These are phyloP conservation scores for Leptobrachium ailaonicum DNA, from an alignment of 2,113 vertebrate genomes.

Conservation along the genomic window DNA sequence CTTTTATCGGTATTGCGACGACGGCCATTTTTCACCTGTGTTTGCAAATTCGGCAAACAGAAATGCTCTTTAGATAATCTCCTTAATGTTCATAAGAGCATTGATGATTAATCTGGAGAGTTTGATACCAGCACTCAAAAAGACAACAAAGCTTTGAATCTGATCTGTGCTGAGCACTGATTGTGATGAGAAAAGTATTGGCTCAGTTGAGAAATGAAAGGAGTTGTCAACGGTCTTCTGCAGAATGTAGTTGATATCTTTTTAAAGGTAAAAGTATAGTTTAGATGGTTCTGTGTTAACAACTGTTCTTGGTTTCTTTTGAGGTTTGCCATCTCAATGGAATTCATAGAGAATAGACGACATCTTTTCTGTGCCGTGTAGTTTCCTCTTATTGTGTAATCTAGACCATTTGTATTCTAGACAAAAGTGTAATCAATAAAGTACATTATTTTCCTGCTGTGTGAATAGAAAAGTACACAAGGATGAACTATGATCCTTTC, in stretches of 20 bases:
- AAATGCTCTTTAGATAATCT: too few relatives aligned
- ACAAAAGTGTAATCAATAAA: conserved; percentile 39
- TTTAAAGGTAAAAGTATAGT: neutral
- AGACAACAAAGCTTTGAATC: too few relatives aligned
- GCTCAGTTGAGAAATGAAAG: too few relatives aligned
- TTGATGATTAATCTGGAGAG: too few relatives aligned
- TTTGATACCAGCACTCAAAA: too few relatives aligned
- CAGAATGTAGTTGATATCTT: neutral
- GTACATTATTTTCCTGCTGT: conserved; percentile 14
- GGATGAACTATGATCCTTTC: neutral
- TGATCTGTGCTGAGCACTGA: too few relatives aligned
- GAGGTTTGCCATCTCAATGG: neutral
- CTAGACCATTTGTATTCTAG: conserved; percentile 26
- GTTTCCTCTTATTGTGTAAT: neutral
- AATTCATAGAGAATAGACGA: conserved; percentile 15
- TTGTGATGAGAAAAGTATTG: too few relatives aligned
- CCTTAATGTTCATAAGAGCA: too few relatives aligned
- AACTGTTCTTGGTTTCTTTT: neutral
- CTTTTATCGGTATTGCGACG: too few relatives aligned
- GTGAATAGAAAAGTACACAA: conserved; percentile 16
- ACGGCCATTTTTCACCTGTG: too few relatives aligned
- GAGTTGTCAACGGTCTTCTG: too few relatives aligned
- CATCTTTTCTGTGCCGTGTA: neutral
- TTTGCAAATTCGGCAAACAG: too few relatives aligned
- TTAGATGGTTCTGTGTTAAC: neutral